Evolutionary conservation across 2,888 invertebrate genomes (phyloP), one percentile per base, ranked within the genome.

Genomic region (Orthosia gracilis): DNA sequence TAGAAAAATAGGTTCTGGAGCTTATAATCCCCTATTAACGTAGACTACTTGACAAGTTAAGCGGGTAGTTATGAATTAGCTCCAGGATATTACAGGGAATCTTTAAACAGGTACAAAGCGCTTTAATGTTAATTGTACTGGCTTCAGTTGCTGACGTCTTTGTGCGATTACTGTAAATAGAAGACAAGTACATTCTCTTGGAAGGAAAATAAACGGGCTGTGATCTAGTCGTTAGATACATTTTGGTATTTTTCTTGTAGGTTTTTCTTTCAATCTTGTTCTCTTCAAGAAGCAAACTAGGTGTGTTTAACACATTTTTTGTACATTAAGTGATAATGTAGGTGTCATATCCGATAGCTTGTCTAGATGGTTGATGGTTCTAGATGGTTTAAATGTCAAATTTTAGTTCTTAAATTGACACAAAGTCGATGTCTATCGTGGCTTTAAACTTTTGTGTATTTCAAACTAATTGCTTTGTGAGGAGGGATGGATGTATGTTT

Each of bases 71-170:
- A 52, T 47, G 62, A 76, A 76, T 78, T 67, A 71, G 45, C 70
- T 61, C 17, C 18, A 61, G 49, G 55, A 69, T 82, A 64, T 52
- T 69, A 73, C 31, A 50, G 45, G n/a, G 15, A 12, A 26, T 26
- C 5, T 64, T 76, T 76, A 59, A 69, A 58, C 17, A 54, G 59
- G 26, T 54, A 71, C 54, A 72, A 63, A 71, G 17, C 65, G 58
- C 26, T 82, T 73, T 54, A 63, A 73, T 61, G 59, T 75, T 74
- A 21, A 77, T 65, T 83, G 40, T 57, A 61, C 31, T 58, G 31
- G n/a, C 45, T 68, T 72, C 11, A 50, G 5, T 21, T 12, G 40
- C 73, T 72, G 63, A 59, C 18, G 18, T 23, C 49, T 69, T 70
- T 80, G 68, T 68, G 17, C 21, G 17, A 66, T 73, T 73, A 61